Percentiles rank a stretch among this genome's conserved stretches.
Conservation (phyloP, 2,113 vertebrate genomes). For the Anhinga rufa region DNA sequence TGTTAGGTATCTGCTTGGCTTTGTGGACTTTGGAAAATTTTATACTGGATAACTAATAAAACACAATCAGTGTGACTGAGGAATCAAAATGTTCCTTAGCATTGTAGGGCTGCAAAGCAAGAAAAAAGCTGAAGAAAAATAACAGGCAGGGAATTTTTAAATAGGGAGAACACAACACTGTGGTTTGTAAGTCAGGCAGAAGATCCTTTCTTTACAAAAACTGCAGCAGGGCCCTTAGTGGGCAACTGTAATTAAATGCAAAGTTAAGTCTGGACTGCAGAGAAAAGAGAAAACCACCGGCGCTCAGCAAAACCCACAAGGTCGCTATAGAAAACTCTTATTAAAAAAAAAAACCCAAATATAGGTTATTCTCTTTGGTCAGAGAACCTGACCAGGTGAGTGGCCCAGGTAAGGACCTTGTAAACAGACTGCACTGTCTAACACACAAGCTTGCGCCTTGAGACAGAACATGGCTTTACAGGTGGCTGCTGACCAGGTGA, state of each 20-base stretch:
- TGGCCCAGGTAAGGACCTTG: not conserved
- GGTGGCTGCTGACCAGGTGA: not conserved
- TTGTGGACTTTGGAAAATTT: not conserved
- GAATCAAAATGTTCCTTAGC: not conserved
- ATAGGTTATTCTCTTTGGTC: not conserved
- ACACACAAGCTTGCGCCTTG: accelerated
- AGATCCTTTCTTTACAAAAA: not conserved
- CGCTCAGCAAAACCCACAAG: not conserved
- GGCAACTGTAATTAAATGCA: not conserved
- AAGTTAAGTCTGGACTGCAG: not conserved
- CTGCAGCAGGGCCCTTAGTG: not conserved
- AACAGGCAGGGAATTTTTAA: not conserved
- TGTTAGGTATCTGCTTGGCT: not conserved
- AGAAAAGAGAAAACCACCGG: not conserved
- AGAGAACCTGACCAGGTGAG: not conserved
- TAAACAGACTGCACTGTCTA: not conserved
- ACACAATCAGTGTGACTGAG: not conserved
- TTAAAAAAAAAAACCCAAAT: not conserved
- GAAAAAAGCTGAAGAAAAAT: not conserved
- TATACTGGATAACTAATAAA: not conserved
- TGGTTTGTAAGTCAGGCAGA: not conserved
- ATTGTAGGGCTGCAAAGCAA: not conserved
- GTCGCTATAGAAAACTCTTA: not conserved
- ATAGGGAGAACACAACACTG: not conserved
- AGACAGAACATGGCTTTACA: accelerated